Evolutionary conservation across 2,888 invertebrate species (phyloP).

Genomic region (Lordiphosa andalusiaca): DNA sequence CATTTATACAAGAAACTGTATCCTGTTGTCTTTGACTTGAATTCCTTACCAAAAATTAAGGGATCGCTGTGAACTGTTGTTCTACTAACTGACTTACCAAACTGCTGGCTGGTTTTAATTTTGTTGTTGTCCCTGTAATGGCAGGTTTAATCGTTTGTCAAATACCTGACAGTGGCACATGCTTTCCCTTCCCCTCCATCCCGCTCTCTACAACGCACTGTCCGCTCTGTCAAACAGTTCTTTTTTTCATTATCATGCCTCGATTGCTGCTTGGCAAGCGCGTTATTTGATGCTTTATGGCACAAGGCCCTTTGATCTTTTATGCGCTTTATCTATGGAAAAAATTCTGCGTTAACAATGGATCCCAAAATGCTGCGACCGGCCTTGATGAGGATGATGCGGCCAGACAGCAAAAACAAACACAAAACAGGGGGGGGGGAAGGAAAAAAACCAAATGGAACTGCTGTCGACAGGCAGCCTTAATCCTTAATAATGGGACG

Average conservation of each 20-base stretch:
- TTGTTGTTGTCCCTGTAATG: constrained; percentile 4
- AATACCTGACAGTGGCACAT: constrained; percentile 53
- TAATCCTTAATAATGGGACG: constrained; percentile 50
- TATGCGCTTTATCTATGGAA: constrained; percentile 66
- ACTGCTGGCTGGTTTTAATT: constrained; percentile 4
- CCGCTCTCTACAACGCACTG: background rate
- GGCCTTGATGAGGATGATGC: constrained; percentile 49
- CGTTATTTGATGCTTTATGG: constrained; percentile 64
- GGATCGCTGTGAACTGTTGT: too few relatives aligned
- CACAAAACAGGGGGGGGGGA: too few relatives aligned
- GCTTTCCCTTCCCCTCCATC: background rate
- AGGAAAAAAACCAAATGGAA: constrained; percentile 8
- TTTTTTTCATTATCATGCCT: constrained; percentile 72
- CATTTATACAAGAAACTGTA: too few relatives aligned
- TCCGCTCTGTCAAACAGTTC: constrained; percentile 38
- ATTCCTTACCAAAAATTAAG: too few relatives aligned
- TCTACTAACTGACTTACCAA: too few relatives aligned
- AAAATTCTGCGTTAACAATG: constrained; percentile 48
- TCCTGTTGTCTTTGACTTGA: too few relatives aligned
- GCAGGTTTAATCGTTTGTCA: constrained; percentile 63
- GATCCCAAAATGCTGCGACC: constrained; percentile 20
- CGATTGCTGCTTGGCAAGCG: constrained; percentile 58
- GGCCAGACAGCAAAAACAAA: constrained; percentile 24
- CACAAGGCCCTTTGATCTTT: constrained; percentile 65
- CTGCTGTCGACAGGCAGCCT: constrained; percentile 30